Base-by-base conservation (phyloP, 2,888 invertebrate species). In the Drosophila heteroneura region DNA sequence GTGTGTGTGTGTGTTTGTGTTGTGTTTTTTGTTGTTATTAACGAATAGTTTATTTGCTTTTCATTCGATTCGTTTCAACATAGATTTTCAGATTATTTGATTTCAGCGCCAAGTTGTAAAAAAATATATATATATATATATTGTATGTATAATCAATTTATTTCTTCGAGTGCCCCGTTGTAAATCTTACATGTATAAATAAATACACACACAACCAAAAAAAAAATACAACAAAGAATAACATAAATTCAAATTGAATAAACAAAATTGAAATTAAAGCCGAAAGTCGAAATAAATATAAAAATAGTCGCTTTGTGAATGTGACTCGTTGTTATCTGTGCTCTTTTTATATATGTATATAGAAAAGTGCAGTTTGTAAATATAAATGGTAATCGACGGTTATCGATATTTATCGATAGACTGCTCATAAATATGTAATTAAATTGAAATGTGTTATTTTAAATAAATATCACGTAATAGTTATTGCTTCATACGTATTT, bases 101-200 rank as follows among this genome's bases (percentile, higher is more conserved):
- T 91, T 92, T 92, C 92, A 92, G 92, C 91, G 88, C 91, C 92
- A 92, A 92, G 92, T 92, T 92, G 81, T 71, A 83, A 73, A 91
- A 82, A 88, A 1, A 37, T 19, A 53, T 53, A 33, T 35, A 53
- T 22, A 26, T 53, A 14, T 85, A 89, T 82, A 76, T 74, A 68
- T 56, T 65, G 63, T 78, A 72, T 74, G 75, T 58, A 37, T 47
- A 47, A 26, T 79, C 56, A 81, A 84, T 83, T 85, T 82, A 83
- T 80, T 78, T 75, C 67, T 68, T 70, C 70, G 66, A 77, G 76
- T 79, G 76, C 74, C 71, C 68, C 72, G 56, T 76, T 57, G 54
- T 76, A 68, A 79, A 72, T 79, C 72, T 72, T 78, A 58, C 76
- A 68, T 79, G 68, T 53, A 78, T 54, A 67, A 70, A 74, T 75